Percentiles rank a stretch among this genome's conserved stretches.
These are phyloP conservation scores for Sinotaia quadrata DNA, from an alignment of 2,888 invertebrate genomes.

Conservation along the genomic window DNA sequence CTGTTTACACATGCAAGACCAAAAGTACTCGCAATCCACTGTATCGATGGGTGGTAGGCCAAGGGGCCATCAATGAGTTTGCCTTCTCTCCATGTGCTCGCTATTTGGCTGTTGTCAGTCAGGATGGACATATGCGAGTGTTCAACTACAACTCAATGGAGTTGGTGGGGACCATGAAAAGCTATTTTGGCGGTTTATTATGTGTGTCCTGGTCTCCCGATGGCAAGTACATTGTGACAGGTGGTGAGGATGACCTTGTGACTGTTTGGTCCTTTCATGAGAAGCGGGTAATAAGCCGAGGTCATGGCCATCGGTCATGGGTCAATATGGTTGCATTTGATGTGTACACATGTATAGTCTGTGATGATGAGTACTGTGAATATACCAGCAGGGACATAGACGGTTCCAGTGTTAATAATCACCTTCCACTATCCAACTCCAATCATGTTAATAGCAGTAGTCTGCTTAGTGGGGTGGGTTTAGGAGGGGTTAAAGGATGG, in stretches of 20 bases:
- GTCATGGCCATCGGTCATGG: slow-evolving; percentile 98
- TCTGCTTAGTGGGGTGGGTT: neutral
- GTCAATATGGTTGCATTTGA: slow-evolving; percentile 94
- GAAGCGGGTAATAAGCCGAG: slow-evolving; percentile 94
- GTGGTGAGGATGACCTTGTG: slow-evolving; percentile 98
- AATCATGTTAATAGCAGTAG: slow-evolving; percentile 21
- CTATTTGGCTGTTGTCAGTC: slow-evolving; percentile 92
- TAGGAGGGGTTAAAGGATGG: slow-evolving; percentile 1
- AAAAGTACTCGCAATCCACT: slow-evolving; percentile 96
- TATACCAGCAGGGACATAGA: slow-evolving; percentile 70
- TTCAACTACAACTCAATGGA: slow-evolving; percentile 99
- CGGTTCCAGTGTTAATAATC: slow-evolving; percentile 12
- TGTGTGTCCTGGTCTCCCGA: slow-evolving; percentile 99
- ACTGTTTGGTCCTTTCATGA: slow-evolving; percentile 97
- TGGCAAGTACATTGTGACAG: slow-evolving; percentile 90
- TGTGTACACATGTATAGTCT: slow-evolving; percentile 76
- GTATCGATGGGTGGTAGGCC: slow-evolving; percentile 79
- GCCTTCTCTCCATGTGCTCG: slow-evolving; percentile 95
- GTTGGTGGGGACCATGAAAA: slow-evolving; percentile 88
- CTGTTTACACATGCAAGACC: slow-evolving; percentile 95
- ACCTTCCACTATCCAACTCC: slow-evolving; percentile 20
- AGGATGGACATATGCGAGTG: slow-evolving; percentile 89
- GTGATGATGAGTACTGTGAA: slow-evolving; percentile 74
- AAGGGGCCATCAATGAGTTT: slow-evolving; percentile 90
- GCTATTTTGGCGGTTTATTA: slow-evolving; percentile 97